Evolutionary conservation across 2,888 invertebrate genomes (phyloP), one percentile per base, ranked within the genome.

Genomic region (Isoperla grammatica): DNA sequence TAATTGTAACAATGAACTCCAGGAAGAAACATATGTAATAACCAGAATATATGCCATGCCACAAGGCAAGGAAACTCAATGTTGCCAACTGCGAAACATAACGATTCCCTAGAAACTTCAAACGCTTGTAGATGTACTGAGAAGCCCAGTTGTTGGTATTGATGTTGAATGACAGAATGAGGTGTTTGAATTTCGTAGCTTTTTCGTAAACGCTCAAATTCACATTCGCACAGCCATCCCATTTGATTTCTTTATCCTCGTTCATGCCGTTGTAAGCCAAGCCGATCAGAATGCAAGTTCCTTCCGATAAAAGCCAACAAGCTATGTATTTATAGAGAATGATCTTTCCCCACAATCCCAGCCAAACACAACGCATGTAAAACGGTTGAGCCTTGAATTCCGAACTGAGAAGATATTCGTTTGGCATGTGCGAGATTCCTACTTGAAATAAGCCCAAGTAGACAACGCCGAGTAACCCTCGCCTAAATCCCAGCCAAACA

Each of bases 211-310:
- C 77, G 23, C 77, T 71, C 12, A 96, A 75, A 69, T 90, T 85
- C 0, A 97, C 88, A 73, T 98, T 98, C 63, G 87, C 87, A 70
- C 92, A 90, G 1, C 91, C 95, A 70, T 94, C 86, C 95, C 96
- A 96, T 62, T 77, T 74, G 3, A 76, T 70, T 6, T 75, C 73
- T 13, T 85, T 85, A 35, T 80, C 75, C n/a, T 79, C 75, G 65
- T 80, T 79, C 68, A 77, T 77, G 0, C 94, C 95, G 73, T 91
- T 89, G 71, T 88, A 89, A 0, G 95, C 87, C 39, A 98, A 72
- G 2, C 96, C 96, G 66, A 81, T 77, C 62, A 80, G 71, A 66
- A 81, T 83, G 58, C 84, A 81, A 12, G 80, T 85, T 70, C 92
- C 91, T 80, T 93, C 93, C 2, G 92, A 85, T 15, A 98, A 78